A percentile compares a stretch with the other conserved stretches of the same genome.
These are phyloP conservation scores for Salvator merianae DNA, from an alignment of 2,113 vertebrate species.

Conservation along the genomic window DNA sequence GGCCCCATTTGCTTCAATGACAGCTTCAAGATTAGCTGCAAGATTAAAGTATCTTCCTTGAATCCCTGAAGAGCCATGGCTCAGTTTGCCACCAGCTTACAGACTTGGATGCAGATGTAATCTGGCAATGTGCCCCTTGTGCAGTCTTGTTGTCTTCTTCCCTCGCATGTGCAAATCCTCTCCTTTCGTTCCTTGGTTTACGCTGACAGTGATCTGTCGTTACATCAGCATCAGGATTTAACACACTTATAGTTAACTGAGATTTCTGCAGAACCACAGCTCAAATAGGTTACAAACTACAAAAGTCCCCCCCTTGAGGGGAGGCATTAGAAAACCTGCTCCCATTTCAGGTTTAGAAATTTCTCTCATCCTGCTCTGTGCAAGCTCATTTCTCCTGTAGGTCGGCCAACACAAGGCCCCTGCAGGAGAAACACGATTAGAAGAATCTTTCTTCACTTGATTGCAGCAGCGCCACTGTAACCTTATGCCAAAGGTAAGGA, in stretches of 20 bases:
- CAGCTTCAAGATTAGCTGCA: neutral
- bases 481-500: neutral
- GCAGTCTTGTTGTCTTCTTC: neutral
- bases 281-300: too few relatives aligned
- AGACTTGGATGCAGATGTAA: neutral
- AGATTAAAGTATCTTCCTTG: neutral
- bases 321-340: neutral
- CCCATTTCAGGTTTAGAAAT: neutral
- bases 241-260: neutral
- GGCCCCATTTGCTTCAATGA: neutral
- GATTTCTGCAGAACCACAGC: neutral
- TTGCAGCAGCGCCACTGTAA: neutral
- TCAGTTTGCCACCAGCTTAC: neutral
- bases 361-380: neutral
- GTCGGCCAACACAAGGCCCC: neutral
- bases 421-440: neutral
- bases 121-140: neutral
- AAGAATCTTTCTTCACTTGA: neutral
- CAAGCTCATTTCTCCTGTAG: neutral
- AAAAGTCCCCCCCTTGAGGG: neutral
- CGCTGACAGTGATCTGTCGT: neutral
- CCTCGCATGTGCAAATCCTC: neutral
- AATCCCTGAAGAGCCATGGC: neutral
- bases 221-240: neutral
- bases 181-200: neutral